phyloP scores from a whole-genome alignment of 2,888 invertebrate species.

The Lasioglossum villosulum region DNA sequence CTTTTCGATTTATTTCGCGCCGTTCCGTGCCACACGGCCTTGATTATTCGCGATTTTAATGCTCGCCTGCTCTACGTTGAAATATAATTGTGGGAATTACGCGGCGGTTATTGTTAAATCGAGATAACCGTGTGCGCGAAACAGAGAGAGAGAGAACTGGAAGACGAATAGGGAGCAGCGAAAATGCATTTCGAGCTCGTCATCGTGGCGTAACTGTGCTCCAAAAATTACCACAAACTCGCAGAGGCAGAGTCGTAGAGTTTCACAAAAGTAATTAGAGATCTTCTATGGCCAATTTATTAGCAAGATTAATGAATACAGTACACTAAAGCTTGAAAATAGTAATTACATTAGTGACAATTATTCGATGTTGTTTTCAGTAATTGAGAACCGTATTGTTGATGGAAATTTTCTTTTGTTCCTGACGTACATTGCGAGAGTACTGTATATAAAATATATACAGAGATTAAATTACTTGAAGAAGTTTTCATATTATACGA shows the following conservation, averaged over 20 bases:
- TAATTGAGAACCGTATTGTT: too few species aligned
- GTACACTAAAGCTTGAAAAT: too few species aligned
- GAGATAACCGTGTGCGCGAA: constrained; percentile 32
- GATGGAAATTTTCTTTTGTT: too few species aligned
- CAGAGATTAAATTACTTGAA: too few species aligned
- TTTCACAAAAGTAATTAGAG: background rate
- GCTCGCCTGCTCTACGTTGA: constrained; percentile 20
- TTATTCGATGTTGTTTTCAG: too few species aligned
- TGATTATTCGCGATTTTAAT: constrained; percentile 44
- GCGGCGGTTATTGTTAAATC: constrained; percentile 43
- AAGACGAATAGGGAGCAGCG: constrained; percentile 10
- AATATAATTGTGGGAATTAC: constrained; percentile 54
- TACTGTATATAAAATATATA: background rate
- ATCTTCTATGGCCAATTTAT: background rate
- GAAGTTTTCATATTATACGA: too few species aligned
- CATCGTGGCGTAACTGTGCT: background rate
- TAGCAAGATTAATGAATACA: background rate
- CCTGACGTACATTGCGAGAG: background rate
- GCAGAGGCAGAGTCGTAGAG: background rate
- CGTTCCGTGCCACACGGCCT: constrained; percentile 31
- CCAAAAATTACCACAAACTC: background rate
- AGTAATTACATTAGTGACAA: too few species aligned
- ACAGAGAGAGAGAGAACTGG: background rate
- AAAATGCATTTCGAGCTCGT: constrained; percentile 22
- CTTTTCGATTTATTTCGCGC: constrained; percentile 55